A percentile compares a stretch with the other conserved stretches of the same genome.
These are phyloP conservation scores for Hirudinaria manillensis DNA, from an alignment of 2,888 invertebrate genomes.

Conservation along the genomic window DNA sequence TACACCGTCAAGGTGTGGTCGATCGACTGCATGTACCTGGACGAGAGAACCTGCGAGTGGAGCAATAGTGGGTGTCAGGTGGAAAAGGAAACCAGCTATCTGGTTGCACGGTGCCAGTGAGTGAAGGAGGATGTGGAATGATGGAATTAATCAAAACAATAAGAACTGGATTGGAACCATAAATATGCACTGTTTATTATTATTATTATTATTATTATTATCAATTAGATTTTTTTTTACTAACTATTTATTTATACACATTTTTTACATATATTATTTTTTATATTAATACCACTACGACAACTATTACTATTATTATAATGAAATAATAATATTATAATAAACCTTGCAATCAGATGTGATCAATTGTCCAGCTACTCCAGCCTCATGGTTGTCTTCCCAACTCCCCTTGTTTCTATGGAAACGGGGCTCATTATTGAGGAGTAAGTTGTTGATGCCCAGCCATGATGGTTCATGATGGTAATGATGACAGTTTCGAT, in stretches of 20 bases:
- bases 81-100: constrained; percentile 41
- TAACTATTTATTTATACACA: background rate
- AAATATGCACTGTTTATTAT: background rate
- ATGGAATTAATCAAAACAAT: background rate
- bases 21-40: constrained; percentile 50
- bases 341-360: too few species aligned
- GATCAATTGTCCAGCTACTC: too few species aligned
- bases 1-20: constrained; percentile 49
- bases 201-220: too few species aligned
- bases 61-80: constrained; percentile 46
- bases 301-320: too few species aligned
- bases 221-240: too few species aligned
- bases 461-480: constrained; percentile 6
- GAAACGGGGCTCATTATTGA: too few species aligned
- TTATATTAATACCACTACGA: too few species aligned
- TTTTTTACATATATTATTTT: too few species aligned
- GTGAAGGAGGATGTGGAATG: background rate
- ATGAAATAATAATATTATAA: too few species aligned
- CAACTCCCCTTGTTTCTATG: too few species aligned
- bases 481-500: constrained; percentile 19
- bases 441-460: too few species aligned
- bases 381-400: too few species aligned
- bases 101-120: constrained; percentile 44
- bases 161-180: background rate
- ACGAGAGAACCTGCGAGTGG: constrained; percentile 43